A percentile compares a stretch with the other conserved stretches of the same genome.
These are phyloP conservation scores for Apamea epomidion DNA, from an alignment of 2,888 invertebrate genomes.

Conservation along the genomic window DNA sequence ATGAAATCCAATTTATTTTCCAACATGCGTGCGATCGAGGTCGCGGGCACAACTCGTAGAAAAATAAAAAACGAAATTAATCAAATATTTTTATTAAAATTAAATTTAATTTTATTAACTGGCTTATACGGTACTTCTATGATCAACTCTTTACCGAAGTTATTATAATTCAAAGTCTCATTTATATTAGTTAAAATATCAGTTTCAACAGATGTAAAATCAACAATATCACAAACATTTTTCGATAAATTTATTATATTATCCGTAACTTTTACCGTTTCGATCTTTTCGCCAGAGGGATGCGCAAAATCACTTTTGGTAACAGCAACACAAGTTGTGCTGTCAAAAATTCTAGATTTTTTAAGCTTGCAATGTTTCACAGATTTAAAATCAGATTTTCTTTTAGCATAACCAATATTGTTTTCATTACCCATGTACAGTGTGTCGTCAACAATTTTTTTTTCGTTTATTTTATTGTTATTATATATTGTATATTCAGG, in stretches of 20 bases:
- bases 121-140: constrained; percentile 77
- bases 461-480: background rate
- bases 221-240: constrained; percentile 73
- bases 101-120: constrained; percentile 83
- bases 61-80: background rate
- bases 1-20: too few relatives aligned
- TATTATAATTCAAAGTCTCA: constrained; percentile 81
- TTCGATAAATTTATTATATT: too few relatives aligned
- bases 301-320: background rate
- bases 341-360: constrained; percentile 39
- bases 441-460: constrained; percentile 51
- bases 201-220: constrained; percentile 78
- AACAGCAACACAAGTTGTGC: constrained; percentile 1
- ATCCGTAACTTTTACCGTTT: background rate
- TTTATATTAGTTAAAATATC: constrained; percentile 83
- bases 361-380: constrained; percentile 43
- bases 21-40: background rate
- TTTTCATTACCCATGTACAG: constrained; percentile 83
- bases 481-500: background rate
- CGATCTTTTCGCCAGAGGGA: background rate
- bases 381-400: constrained; percentile 43
- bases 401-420: constrained; percentile 71
- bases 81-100: constrained; percentile 76
- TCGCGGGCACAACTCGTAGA: background rate
- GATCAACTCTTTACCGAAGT: constrained; percentile 82